Evolutionary conservation across 2,888 invertebrate genomes (phyloP), one percentile per base, ranked within the genome.

Genomic region (Calliopum simillimum): DNA sequence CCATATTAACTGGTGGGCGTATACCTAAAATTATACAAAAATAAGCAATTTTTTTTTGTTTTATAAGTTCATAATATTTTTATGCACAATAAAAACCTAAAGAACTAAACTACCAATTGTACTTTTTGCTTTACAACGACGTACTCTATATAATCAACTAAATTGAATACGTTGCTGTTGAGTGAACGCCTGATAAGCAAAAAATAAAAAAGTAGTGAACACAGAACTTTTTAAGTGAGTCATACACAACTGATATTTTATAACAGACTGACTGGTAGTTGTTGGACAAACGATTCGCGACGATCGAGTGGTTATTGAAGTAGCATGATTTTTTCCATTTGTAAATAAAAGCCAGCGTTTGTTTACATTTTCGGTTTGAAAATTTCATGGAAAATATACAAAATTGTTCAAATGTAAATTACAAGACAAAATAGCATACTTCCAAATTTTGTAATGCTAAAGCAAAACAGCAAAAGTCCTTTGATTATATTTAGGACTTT

Each of bases 1-100:
- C 79, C 78, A 85, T 85, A n/a, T 85, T 82, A 3, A 84, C 81
- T 3, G 85, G 83, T 2, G 84, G 83, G 51, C 86, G 82, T 51
- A 85, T 79, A 14, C 82, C 84, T 83, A 69, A 21, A 71, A 71
- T 23, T 1, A 1, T 13, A 67, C 33, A 33, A 33, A 33, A 33
- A 8, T n/a, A 25, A 41, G 3, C 11, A 64, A 41, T n/a, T 12
- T 16, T 16, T 53, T 53, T 2, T 19, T 25, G 51, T 25, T 16
- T 59, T 59, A 59, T 19, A 1, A 64, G 14, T 23, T 62, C 21
- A 44, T 23, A 51, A 6, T 4, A n/a, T 53, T 49, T 51, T 43
- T 19, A 58, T 55, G n/a, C 12, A 33, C 33, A 33, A 33, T 33
- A 33, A 64, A 44, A 68, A 70, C 68, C 65, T 25, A 61, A 43